phyloP scores from a whole-genome alignment of 2,888 invertebrate species.

The Tridacna crocea region DNA sequence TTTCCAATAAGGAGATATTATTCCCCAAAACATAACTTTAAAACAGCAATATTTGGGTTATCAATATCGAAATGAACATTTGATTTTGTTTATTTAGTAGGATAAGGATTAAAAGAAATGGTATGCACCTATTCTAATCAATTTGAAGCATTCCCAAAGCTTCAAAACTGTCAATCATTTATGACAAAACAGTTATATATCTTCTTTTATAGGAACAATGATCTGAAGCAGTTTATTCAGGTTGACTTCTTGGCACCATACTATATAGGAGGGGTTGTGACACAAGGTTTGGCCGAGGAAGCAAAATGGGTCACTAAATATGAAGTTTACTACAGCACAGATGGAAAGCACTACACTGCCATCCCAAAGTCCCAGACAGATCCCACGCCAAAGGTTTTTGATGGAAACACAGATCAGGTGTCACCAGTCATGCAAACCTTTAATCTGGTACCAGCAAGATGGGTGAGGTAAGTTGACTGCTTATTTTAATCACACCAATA shows the following conservation, averaged over 20 bases:
- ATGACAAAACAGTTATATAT: neutral
- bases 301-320: slow-evolving; percentile 69
- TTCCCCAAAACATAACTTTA: no score
- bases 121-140: no score
- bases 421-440: slow-evolving; percentile 67
- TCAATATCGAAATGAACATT: no score
- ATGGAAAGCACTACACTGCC: slow-evolving; percentile 66
- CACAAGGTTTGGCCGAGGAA: slow-evolving; percentile 66
- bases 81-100: no score
- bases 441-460: slow-evolving; percentile 67
- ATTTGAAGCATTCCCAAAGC: no score
- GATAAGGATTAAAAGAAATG: no score
- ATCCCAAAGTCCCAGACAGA: slow-evolving; percentile 62
- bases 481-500: neutral
- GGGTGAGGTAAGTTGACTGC: slow-evolving; percentile 61
- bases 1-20: no score
- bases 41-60: no score
- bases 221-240: slow-evolving; percentile 69
- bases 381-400: slow-evolving; percentile 60
- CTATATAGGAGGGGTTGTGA: slow-evolving; percentile 66
- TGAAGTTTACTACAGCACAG: slow-evolving; percentile 70
- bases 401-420: slow-evolving; percentile 64
- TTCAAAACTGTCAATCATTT: no score
- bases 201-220: slow-evolving; percentile 53
- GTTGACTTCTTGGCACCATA: slow-evolving; percentile 68